Percentiles rank a stretch among this genome's conserved stretches.
phyloP scores from a whole-genome alignment of 2,797 vertebrate genomes.

The Accipiter badius region DNA sequence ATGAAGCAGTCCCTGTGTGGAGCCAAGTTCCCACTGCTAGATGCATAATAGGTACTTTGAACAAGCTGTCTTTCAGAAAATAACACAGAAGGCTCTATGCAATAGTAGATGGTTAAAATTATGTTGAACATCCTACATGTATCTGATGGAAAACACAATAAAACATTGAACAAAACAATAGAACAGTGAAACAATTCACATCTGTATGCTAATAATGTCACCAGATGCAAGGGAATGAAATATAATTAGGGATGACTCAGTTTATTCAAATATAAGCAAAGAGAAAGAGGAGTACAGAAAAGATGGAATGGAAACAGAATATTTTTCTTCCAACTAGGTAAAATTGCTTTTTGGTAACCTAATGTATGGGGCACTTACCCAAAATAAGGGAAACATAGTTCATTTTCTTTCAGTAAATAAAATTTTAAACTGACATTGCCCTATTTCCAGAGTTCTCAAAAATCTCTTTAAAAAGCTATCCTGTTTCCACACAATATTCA shows the following conservation, averaged over 20 bases:
- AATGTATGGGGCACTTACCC: not conserved
- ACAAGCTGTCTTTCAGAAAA: not conserved
- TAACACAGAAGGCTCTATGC: not conserved
- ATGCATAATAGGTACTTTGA: not conserved
- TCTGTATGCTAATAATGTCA: not conserved
- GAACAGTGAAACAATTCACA: not conserved
- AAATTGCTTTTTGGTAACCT: fast-evolving
- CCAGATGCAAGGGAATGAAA: not conserved
- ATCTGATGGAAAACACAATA: not conserved
- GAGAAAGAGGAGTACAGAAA: not conserved
- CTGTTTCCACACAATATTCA: not conserved
- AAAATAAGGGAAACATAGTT: not conserved
- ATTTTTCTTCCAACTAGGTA: not conserved
- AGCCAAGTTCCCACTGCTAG: not conserved
- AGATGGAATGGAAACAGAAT: not conserved
- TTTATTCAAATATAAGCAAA: not conserved
- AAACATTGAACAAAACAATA: not conserved
- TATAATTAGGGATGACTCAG: not conserved
- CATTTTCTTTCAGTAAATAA: not conserved
- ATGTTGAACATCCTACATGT: not conserved
- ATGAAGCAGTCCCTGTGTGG: not conserved
- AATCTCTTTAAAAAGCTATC: not conserved
- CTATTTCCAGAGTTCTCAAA: not conserved
- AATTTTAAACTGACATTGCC: not conserved
- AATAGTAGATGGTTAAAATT: not conserved